Evolutionary conservation across 1,140 invertebrate genomes (phyloP).

Genomic region (Apocrypta bakeri): DNA sequence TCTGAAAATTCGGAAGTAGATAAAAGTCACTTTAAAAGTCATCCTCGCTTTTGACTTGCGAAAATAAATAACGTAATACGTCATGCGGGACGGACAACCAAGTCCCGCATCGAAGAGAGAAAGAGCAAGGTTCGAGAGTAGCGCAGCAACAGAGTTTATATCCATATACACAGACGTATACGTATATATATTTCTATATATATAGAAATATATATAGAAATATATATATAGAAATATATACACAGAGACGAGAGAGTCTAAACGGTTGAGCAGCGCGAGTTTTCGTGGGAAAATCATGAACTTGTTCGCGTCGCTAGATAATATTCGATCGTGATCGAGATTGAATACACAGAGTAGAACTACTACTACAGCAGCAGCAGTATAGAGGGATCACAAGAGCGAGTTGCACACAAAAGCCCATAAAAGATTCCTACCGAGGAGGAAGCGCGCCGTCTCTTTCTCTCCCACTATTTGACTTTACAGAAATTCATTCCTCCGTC

Average conservation of each 20-base stretch:
- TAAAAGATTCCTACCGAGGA: slow-evolving; percentile 41
- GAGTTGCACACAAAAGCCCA: slow-evolving; percentile 22
- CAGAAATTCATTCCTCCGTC: background rate
- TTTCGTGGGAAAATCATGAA: slow-evolving; percentile 53
- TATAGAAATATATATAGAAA: too few species aligned
- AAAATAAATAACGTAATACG: too few species aligned
- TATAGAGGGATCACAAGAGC: background rate
- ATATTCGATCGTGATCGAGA: slow-evolving; percentile 52
- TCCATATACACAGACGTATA: too few species aligned
- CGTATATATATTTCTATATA: too few species aligned
- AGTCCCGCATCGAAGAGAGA: background rate
- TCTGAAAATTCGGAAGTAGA: too few species aligned
- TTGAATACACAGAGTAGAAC: slow-evolving; percentile 23
- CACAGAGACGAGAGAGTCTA: background rate
- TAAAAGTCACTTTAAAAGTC: too few species aligned
- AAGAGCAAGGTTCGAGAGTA: background rate
- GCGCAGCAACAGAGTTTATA: too few species aligned
- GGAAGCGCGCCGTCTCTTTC: slow-evolving; percentile 25
- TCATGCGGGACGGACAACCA: background rate
- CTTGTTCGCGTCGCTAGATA: slow-evolving; percentile 49
- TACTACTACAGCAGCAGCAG: background rate
- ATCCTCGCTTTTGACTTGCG: too few species aligned
- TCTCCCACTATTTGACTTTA: background rate
- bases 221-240: too few species aligned
- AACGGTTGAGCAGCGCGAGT: slow-evolving; percentile 19